Evolutionary conservation across 2,113 vertebrate species (phyloP).

Genomic region (Epinephelus fuscoguttatus): DNA sequence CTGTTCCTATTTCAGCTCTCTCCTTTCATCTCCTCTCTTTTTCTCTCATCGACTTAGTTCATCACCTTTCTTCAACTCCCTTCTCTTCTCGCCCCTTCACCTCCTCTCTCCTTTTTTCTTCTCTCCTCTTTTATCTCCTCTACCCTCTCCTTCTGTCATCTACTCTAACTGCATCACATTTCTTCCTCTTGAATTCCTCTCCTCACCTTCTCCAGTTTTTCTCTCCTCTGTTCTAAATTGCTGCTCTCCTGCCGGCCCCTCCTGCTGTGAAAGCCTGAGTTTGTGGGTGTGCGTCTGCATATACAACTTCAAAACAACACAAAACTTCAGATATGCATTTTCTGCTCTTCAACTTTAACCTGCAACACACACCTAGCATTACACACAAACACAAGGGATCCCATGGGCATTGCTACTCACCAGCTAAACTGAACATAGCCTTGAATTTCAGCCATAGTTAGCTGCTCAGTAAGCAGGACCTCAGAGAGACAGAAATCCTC

Average conservation of each 20-base stretch:
- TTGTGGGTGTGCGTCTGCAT: neutral
- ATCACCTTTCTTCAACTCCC: slow-evolving; percentile 34
- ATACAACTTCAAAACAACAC: neutral
- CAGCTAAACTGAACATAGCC: slow-evolving; percentile 23
- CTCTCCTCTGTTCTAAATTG: neutral
- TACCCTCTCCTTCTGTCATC: slow-evolving; percentile 14
- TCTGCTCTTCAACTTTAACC: slow-evolving; percentile 23
- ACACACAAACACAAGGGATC: neutral
- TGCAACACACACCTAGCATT: neutral
- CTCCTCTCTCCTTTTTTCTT: slow-evolving; percentile 13
- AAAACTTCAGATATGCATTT: slow-evolving; percentile 30
- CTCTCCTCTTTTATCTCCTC: slow-evolving; percentile 26
- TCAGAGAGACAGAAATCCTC: slow-evolving; percentile 25
- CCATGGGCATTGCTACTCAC: neutral
- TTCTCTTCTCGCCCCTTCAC: slow-evolving; percentile 14
- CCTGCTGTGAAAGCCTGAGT: neutral
- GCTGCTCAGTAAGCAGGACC: slow-evolving; percentile 29
- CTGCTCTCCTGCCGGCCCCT: neutral
- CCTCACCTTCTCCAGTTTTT: neutral
- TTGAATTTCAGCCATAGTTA: slow-evolving; percentile 34
- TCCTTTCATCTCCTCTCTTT: slow-evolving; percentile 39
- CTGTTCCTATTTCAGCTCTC: slow-evolving; percentile 33
- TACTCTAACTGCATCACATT: neutral
- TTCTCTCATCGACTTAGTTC: slow-evolving; percentile 34
- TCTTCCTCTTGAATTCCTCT: neutral